Percentiles rank a stretch among this genome's conserved stretches.
Evolutionary conservation across 2,797 vertebrate genomes (phyloP).

Genomic region (Scyliorhinus canicula): DNA sequence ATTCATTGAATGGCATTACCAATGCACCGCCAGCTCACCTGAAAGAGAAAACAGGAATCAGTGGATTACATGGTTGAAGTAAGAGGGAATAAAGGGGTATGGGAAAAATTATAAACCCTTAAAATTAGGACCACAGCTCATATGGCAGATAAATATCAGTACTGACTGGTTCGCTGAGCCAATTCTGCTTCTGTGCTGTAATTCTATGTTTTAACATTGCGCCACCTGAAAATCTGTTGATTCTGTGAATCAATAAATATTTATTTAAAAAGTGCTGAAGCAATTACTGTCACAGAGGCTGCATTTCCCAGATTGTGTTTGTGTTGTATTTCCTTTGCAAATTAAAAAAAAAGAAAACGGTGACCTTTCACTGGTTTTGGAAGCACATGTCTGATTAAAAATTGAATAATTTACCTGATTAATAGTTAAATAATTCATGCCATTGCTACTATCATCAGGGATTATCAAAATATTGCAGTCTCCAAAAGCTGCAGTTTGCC

Average conservation of each 20-base stretch:
- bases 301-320: neutral
- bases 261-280: neutral
- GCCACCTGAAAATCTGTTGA: neutral
- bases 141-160: neutral
- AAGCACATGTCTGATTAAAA: neutral
- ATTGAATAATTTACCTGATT: neutral
- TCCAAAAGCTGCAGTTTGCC: neutral
- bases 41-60: neutral
- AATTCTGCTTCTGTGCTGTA: neutral
- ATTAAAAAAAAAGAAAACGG: neutral
- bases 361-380: conserved; percentile 2
- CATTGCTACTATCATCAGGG: neutral
- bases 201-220: neutral
- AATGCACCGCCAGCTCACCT: too few relatives aligned
- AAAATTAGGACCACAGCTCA: neutral
- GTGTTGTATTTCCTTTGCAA: neutral
- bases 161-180: neutral
- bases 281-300: neutral
- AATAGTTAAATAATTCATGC: neutral
- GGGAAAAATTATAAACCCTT: neutral
- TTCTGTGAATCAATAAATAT: neutral
- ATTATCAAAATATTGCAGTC: neutral
- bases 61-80: neutral
- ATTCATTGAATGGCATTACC: too few relatives aligned
- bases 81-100: neutral